Base-by-base conservation (phyloP, 2,797 vertebrate genomes). In the Dromococcyx pavoninus region DNA sequence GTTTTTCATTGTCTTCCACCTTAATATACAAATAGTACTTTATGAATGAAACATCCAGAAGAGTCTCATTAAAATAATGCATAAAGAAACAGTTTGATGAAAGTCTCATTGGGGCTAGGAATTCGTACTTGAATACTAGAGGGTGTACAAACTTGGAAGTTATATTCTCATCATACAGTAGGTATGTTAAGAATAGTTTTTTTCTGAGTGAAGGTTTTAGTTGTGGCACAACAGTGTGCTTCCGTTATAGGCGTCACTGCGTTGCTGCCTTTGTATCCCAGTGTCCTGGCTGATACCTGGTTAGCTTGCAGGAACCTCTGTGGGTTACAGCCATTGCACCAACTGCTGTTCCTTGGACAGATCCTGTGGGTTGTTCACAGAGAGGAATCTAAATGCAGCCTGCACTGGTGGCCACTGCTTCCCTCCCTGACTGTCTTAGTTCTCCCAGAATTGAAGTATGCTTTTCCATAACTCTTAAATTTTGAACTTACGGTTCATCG, bases 181-280 rank as follows among this genome's bases (percentile, higher is more conserved):
- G 12, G 16, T 62, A 28, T 4, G 9, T 73, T 82, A 77, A 58
- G 37, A 89, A 61, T 39, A 43, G 14, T 58, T 33, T 65, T 71
- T 74, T 32, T 33, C 54, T 66, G 8, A 25, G 17, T 58, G 18
- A 14, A 0, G 14, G 23, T 70, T 81, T 91, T 44, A 35, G 21
- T 60, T 91, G 51, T 78, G 80, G n/a, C 14, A 19, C 16, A 60
- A 2, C 25, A 44, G 11, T 14, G n/a, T 89, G 70, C 65, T 43
- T 78, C n/a, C 19, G 6, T 56, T 78, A 6, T 7, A 28, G 54
- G 25, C 8, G 5, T 73, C 21, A 13, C 51, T 0, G 0, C 67
- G 44, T 53, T 62, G 30, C 85, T 88, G 64, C 74, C 22, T 61
- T 57, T 86, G 69, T 41, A 43, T 46, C 61, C 43, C 25, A n/a